A percentile compares a stretch with the other conserved stretches of the same genome.
Evolutionary conservation across 2,888 invertebrate genomes (phyloP).

Genomic region (Rhopalosiphum nymphaeae): DNA sequence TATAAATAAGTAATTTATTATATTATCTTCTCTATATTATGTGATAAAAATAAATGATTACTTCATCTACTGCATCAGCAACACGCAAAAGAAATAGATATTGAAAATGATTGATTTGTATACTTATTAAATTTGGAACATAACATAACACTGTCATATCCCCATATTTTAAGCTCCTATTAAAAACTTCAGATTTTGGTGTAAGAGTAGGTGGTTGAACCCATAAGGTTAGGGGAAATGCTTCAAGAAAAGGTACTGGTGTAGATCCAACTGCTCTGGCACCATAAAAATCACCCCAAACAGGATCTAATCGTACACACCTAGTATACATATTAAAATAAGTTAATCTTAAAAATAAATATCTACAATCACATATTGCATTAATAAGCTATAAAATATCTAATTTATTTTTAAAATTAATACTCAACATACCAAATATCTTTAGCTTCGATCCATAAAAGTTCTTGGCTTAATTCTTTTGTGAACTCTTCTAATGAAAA

Average conservation of each 20-base stretch:
- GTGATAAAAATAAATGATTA: constrained; percentile 54
- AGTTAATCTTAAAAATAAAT: neutral
- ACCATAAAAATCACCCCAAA: constrained; percentile 93
- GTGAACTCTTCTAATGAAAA: constrained; percentile 73
- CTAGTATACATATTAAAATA: constrained; percentile 64
- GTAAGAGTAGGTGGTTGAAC: constrained; percentile 70
- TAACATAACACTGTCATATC: constrained; percentile 86
- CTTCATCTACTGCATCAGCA: constrained; percentile 83
- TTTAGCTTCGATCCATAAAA: constrained; percentile 86
- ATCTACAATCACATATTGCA: neutral
- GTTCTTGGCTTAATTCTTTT: constrained; percentile 71
- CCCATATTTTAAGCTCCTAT: constrained; percentile 60
- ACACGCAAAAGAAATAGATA: constrained; percentile 88
- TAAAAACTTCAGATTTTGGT: constrained; percentile 36
- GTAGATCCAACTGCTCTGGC: constrained; percentile 82
- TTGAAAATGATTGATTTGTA: constrained; percentile 95
- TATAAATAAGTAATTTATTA: constrained; percentile 29
- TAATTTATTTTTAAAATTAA: neutral
- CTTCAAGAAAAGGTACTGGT: constrained; percentile 85
- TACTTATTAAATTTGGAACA: constrained; percentile 85
- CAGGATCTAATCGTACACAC: constrained; percentile 88
- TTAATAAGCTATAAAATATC: neutral
- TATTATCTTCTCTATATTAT: neutral
- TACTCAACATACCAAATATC: constrained; percentile 77
- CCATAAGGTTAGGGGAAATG: constrained; percentile 91